phyloP scores from a whole-genome alignment of 2,888 invertebrate genomes.

The Tetragonula carbonaria region DNA sequence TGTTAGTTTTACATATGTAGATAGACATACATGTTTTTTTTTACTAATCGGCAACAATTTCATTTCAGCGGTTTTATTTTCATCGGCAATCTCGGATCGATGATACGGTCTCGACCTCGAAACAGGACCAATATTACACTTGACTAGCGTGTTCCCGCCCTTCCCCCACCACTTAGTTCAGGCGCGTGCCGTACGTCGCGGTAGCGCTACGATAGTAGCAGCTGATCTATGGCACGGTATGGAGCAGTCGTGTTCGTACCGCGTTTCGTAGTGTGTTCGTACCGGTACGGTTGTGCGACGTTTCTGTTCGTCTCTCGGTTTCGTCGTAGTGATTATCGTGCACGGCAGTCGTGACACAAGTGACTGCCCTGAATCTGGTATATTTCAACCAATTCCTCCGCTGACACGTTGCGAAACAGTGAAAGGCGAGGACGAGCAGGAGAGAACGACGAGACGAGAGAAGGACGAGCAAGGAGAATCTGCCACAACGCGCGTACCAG shows the following conservation, averaged over 20 bases:
- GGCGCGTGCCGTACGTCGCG: conserved; percentile 35
- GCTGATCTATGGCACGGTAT: conserved; percentile 77
- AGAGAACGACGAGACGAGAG: conserved; percentile 4
- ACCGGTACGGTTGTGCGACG: conserved; percentile 44
- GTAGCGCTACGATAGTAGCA: conserved; percentile 74
- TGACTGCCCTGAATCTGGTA: conserved; percentile 17
- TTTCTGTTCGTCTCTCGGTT: conserved; percentile 19
- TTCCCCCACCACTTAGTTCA: conserved; percentile 42
- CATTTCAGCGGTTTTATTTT: not conserved
- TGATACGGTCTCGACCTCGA: not conserved
- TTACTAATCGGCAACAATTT: not conserved
- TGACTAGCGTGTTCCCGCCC: conserved; percentile 19
- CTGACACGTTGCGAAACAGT: conserved; percentile 64
- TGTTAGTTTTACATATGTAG: not conserved
- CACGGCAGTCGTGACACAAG: conserved; percentile 53
- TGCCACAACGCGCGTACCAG: conserved; percentile 20
- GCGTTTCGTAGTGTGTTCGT: conserved; percentile 57
- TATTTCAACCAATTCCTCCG: conserved; percentile 30
- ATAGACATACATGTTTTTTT: not conserved
- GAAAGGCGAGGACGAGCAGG: conserved; percentile 60
- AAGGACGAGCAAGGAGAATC: conserved; percentile 32
- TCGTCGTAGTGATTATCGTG: conserved; percentile 27
- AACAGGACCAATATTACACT: conserved; percentile 9
- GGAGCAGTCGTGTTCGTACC: conserved; percentile 53
- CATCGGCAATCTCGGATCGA: not conserved